Percentiles rank a stretch among this genome's conserved stretches.
phyloP scores from a whole-genome alignment of 1,140 invertebrate genomes.

The Asobara japonica region DNA sequence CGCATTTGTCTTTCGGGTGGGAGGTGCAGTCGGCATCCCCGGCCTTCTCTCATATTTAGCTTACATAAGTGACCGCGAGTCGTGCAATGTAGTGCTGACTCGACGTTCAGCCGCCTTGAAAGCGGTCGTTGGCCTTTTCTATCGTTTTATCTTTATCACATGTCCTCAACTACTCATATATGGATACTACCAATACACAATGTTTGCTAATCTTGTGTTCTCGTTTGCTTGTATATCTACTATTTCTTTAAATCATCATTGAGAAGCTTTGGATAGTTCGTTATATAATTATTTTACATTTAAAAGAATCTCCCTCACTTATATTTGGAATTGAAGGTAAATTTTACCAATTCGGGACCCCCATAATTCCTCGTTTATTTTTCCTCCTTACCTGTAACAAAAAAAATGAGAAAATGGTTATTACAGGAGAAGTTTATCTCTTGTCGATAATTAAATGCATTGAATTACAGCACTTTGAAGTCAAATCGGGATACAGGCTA shows the following conservation, averaged over 20 bases:
- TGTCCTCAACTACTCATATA: constrained; percentile 15
- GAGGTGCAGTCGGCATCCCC: neutral
- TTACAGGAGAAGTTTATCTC: constrained; percentile 19
- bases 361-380: neutral
- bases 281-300: neutral
- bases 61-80: constrained; percentile 33
- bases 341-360: neutral
- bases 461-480: neutral
- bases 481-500: constrained; percentile 10
- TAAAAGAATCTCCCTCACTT: neutral
- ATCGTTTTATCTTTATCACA: constrained; percentile 12
- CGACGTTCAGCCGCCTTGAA: constrained; percentile 47
- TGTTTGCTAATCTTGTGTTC: neutral
- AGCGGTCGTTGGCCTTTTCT: constrained; percentile 48
- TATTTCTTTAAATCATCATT: neutral
- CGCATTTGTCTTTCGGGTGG: neutral
- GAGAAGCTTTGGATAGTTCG: neutral
- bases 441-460: constrained; percentile 29
- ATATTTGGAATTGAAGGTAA: neutral
- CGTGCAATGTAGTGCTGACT: neutral
- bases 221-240: neutral
- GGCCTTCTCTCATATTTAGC: neutral
- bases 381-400: constrained; percentile 38
- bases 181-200: neutral
- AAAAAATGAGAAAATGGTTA: constrained; percentile 31